These are phyloP conservation scores for Cephonodes hylas DNA, from an alignment of 2,888 invertebrate genomes.

Conservation along the genomic window DNA sequence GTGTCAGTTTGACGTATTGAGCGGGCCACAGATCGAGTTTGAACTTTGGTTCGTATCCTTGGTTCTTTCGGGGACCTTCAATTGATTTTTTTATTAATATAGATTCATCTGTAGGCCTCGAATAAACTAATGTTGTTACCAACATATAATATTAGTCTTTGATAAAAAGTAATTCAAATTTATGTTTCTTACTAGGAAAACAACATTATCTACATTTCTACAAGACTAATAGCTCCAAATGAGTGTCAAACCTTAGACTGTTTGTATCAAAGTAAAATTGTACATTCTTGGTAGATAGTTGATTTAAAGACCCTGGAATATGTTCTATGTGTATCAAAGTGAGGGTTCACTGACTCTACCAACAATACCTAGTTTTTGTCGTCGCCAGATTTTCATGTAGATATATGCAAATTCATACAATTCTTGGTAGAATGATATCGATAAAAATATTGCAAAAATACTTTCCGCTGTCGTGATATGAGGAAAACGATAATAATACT, in stretches of 20 bases:
- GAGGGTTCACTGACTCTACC: not conserved
- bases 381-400: too few species aligned
- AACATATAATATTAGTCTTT: too few species aligned
- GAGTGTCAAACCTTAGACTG: not conserved
- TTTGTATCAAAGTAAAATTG: not conserved
- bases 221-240: not conserved
- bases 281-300: slow-evolving; percentile 1
- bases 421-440: not conserved
- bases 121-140: not conserved
- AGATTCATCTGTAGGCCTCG: not conserved
- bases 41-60: slow-evolving; percentile 46
- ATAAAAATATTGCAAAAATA: not conserved
- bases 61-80: slow-evolving; percentile 20
- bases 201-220: not conserved
- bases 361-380: not conserved
- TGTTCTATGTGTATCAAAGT: not conserved
- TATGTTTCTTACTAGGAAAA: too few species aligned
- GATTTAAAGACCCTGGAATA: slow-evolving; percentile 5
- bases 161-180: too few species aligned
- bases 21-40: slow-evolving; percentile 32
- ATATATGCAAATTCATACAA: not conserved
- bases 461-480: too few species aligned
- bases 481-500: too few species aligned
- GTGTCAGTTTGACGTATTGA: slow-evolving; percentile 63
- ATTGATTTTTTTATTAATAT: not conserved